Base-by-base conservation (phyloP, 2,797 vertebrate genomes). In the Psittacula echo region DNA sequence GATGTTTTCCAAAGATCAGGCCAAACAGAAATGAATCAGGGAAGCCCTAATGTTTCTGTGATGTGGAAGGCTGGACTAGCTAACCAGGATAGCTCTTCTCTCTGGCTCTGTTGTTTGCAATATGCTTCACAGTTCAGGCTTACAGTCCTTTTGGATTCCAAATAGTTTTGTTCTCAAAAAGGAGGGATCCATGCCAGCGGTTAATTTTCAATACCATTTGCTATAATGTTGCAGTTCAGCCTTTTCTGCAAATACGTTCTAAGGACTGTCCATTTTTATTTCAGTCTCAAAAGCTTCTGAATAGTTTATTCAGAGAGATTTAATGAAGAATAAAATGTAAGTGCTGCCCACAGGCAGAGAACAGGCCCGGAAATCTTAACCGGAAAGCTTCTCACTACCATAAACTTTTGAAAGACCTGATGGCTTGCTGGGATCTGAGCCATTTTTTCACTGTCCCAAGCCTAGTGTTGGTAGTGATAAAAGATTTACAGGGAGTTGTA, bases 281-380 rank as follows among this genome's bases (percentile, higher is more conserved):
- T 67, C 27, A 64, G 26, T 87, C 51, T 87, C 61, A 87, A 90
- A 94, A 70, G 65, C 34, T 76, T 30, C 41, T 85, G 15, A 89
- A 50, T 30, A 66, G 21, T 79, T 92, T 67, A 62, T 87, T 92
- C 50, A 56, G 65, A 85, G 30, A 64, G 37, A 77, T 80, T 72
- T 41, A 94, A 77, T 87, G 58, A 92, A 87, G 42, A 91, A 79
- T 74, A 89, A 90, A 93, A 65, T 50, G 58, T 85, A 85, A 77
- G 54, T 71, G 64, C 22, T 34, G 48, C 41, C 53, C 53, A 85
- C 16, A 80, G 77, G 44, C 20, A 74, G 64, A 82, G 20, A 79
- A 27, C 9, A 47, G 48, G 26, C 20, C 50, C 79, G 21, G 34
- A 89, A 87, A 82, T 87, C 70, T 87, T 71, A 74, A 85, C 17